These are phyloP conservation scores for Hemibagrus guttatus DNA, from an alignment of 2,797 vertebrate genomes.

Conservation along the genomic window DNA sequence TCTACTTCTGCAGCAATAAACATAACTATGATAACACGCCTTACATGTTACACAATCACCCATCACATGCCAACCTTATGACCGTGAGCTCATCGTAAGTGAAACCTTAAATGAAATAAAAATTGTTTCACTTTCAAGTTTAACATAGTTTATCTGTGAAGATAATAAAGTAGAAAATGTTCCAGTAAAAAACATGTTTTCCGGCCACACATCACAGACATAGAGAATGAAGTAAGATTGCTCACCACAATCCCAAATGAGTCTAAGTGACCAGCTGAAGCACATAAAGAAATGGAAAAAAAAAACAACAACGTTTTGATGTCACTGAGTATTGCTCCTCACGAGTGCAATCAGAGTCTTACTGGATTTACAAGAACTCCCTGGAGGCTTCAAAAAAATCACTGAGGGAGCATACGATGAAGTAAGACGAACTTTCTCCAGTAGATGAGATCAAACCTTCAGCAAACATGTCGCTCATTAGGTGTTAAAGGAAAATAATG, in stretches of 20 bases:
- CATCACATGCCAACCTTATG: neutral
- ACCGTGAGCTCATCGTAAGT: neutral
- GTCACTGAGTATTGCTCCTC: neutral
- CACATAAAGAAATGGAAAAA: neutral
- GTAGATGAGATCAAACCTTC: neutral
- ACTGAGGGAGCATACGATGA: neutral
- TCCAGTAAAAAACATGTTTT: neutral
- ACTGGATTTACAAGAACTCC: neutral
- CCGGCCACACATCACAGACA: neutral
- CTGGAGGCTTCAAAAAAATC: neutral
- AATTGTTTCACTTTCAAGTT: neutral
- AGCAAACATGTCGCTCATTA: slow-evolving; percentile 1
- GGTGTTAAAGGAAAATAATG: neutral
- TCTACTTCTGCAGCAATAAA: neutral
- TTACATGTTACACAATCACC: neutral
- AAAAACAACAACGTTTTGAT: neutral
- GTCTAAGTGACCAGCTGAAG: neutral
- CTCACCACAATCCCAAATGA: neutral
- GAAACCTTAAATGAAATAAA: neutral
- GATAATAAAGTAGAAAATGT: neutral
- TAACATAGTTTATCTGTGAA: neutral
- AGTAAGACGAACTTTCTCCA: neutral
- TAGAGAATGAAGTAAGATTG: neutral
- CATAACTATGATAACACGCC: neutral
- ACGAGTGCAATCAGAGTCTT: neutral